Percentiles rank a stretch among this genome's conserved stretches.
phyloP scores from a whole-genome alignment of 2,797 vertebrate genomes.

The Heteromormyrus szaboi region DNA sequence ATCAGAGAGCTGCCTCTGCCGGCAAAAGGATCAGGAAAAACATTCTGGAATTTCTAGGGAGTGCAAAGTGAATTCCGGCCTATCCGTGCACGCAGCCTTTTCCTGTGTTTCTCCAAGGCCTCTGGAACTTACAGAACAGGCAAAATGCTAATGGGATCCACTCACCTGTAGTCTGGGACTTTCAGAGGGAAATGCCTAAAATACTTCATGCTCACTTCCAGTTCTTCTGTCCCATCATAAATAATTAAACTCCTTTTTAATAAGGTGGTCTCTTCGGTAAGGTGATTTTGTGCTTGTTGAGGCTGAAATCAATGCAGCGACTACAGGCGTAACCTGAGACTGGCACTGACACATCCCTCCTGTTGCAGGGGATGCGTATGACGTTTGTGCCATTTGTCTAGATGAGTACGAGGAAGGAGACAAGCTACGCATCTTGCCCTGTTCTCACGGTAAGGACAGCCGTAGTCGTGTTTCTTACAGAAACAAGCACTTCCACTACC shows the following conservation, averaged over 20 bases:
- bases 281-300: neutral
- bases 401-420: constrained; percentile 95
- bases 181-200: neutral
- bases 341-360: neutral
- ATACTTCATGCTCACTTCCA: neutral
- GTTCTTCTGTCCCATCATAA: neutral
- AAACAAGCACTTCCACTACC: neutral
- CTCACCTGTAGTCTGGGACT: neutral
- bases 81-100: neutral
- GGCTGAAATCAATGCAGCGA: neutral
- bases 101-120: neutral
- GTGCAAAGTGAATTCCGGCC: constrained; percentile 22
- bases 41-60: constrained; percentile 52
- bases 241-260: neutral
- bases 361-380: constrained; percentile 77
- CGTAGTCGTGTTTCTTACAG: neutral
- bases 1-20: constrained; percentile 25
- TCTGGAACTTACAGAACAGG: neutral
- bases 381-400: constrained; percentile 91
- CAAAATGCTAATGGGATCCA: neutral
- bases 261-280: neutral
- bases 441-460: constrained; percentile 82
- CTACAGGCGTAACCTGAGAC: neutral
- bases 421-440: constrained; percentile 90
- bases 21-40: constrained; percentile 39